Base-by-base conservation (phyloP, 2,113 vertebrate genomes). In the Etheostoma cragini region DNA sequence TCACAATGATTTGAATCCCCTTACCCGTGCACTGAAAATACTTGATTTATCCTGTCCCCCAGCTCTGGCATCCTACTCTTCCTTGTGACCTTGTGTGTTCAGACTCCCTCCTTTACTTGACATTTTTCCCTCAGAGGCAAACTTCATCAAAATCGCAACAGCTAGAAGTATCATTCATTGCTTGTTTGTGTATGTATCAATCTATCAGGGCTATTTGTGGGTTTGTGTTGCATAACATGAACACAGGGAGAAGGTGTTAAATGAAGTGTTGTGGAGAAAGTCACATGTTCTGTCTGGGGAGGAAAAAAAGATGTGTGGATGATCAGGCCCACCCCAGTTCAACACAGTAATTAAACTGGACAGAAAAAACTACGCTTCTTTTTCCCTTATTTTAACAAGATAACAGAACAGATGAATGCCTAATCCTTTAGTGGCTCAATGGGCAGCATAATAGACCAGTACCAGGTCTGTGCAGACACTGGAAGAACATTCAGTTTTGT, bases 221-320 rank as follows among this genome's bases (percentile, higher is more conserved):
- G 70, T 57, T 56, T 64, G 53, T 22, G 74, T 91, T 91, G 78
- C 78, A 49, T 86, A 89, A 88, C 64, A 13, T 56, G 52, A 83
- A 79, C 76, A 82, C 69, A 81, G 76, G 78, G 61, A n/a, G 74
- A 88, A 89, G 86, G 88, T 90, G 86, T 90, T 87, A 88, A 90
- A 88, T 89, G 84, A 87, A 87, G 71, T 85, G 77, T 85, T 87
- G 81, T 75, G 72, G 67, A 88, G 73, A 79, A 75, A 67, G 64
- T 88, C 81, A 87, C 90, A 71, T 87, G 80, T 76, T 80, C 42
- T 65, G 35, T 85, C 85, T 85, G 62, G n/a, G 49, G 35, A 80
- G 76, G 62, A 46, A 63, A 63, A 58, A 47, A 73, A 56, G 56
- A 86, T 76, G 67, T 78, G 30, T 63, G 46, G 49, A 73, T 80